Conservation (phyloP, 2,113 vertebrate genomes). For the Oreotragus oreotragus region DNA sequence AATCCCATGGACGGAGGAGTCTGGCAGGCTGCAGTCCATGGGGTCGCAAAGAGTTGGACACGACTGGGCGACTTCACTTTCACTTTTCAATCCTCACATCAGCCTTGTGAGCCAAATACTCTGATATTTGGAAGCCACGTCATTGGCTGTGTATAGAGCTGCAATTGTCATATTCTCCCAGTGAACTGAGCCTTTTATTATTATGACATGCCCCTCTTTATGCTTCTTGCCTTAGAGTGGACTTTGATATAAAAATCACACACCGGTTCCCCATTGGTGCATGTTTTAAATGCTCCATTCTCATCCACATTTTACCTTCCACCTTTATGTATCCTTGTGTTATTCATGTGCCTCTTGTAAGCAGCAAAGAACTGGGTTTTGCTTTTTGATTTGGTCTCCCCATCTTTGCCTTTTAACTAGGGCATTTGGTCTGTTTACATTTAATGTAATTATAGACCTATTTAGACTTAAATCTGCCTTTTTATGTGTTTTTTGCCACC, state of each 20-base stretch:
- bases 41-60: no score
- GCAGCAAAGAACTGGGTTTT: background rate
- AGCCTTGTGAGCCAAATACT: background rate
- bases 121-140: background rate
- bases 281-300: background rate
- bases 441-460: background rate
- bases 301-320: background rate
- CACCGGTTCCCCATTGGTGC: background rate
- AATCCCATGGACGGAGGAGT: no score
- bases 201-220: background rate
- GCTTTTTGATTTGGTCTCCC: background rate
- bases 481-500: background rate
- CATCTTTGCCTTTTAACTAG: constrained; percentile 7
- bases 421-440: background rate
- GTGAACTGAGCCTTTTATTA: background rate
- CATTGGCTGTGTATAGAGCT: background rate
- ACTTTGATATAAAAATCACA: background rate
- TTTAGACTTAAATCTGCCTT: background rate
- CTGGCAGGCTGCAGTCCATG: no score
- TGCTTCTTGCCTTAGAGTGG: background rate
- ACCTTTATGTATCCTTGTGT: background rate
- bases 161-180: background rate
- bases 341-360: background rate
- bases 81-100: background rate
- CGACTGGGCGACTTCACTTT: no score